phyloP scores from a whole-genome alignment of 2,888 invertebrate genomes.

The Blastobasis lacticolella region DNA sequence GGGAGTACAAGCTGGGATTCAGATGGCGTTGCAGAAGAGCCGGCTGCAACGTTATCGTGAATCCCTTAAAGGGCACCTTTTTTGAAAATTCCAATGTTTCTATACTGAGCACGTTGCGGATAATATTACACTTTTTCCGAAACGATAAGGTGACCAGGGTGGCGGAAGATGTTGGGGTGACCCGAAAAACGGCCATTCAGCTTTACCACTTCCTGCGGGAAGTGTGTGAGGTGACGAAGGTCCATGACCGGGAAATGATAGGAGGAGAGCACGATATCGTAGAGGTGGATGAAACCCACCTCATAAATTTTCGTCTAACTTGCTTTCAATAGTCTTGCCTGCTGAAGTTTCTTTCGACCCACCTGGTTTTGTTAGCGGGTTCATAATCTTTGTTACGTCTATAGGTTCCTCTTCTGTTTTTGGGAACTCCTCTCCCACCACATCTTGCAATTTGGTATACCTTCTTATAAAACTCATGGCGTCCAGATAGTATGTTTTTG shows the following conservation, averaged over 20 bases:
- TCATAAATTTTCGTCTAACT: too few relatives aligned
- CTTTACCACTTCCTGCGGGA: background rate
- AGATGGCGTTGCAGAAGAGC: background rate
- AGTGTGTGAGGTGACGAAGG: background rate
- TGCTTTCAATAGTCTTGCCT: too few relatives aligned
- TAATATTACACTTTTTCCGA: background rate
- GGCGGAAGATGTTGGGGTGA: background rate
- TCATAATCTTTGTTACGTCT: too few relatives aligned
- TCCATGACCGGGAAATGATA: constrained; percentile 1
- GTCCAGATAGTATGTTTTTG: too few relatives aligned
- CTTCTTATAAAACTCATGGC: too few relatives aligned
- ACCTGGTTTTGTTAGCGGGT: too few relatives aligned
- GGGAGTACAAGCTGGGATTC: background rate
- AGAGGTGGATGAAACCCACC: constrained; percentile 8
- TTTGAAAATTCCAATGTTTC: background rate
- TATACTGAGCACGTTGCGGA: background rate
- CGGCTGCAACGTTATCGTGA: background rate
- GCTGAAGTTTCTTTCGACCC: too few relatives aligned
- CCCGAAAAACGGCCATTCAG: constrained; percentile 2
- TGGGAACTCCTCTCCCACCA: too few relatives aligned
- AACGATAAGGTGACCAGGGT: background rate
- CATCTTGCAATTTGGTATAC: too few relatives aligned
- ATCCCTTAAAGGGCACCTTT: background rate
- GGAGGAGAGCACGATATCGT: constrained; percentile 5
- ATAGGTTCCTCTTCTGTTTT: too few relatives aligned